Evolutionary conservation across 2,888 invertebrate species (phyloP).

Genomic region (Tenodera sinensis): DNA sequence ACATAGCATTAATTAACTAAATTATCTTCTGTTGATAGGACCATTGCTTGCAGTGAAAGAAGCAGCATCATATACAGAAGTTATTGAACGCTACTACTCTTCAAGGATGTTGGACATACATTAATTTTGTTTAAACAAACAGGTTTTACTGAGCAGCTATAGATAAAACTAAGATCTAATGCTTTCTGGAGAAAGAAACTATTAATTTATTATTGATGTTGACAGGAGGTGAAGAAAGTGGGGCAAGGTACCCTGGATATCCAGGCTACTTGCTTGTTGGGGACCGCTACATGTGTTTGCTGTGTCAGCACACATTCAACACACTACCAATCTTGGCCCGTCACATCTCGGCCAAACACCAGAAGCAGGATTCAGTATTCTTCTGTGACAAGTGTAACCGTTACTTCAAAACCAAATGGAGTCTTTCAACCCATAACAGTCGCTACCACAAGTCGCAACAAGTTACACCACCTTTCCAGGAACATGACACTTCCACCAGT

Average conservation of each 20-base stretch:
- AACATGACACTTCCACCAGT: background rate
- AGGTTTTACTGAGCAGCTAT: background rate
- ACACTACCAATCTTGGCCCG: slow-evolving; percentile 35
- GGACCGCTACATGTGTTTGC: slow-evolving; percentile 24
- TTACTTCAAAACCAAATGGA: slow-evolving; percentile 42
- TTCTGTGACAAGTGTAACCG: slow-evolving; percentile 40
- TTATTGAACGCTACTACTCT: background rate
- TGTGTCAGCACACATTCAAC: slow-evolving; percentile 27
- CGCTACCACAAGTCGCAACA: slow-evolving; percentile 37
- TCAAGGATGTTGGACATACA: too few species aligned
- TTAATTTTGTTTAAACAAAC: background rate
- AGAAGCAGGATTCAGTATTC: slow-evolving; percentile 37
- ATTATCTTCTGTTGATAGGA: background rate
- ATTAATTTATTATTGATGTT: background rate
- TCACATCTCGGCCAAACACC: slow-evolving; percentile 40
- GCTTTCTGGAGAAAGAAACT: background rate
- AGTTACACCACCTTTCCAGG: background rate
- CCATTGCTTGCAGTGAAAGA: background rate
- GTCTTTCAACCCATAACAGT: slow-evolving; percentile 41
- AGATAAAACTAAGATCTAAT: background rate
- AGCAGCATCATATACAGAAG: background rate
- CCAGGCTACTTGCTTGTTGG: slow-evolving; percentile 16
- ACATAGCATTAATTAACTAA: too few species aligned
- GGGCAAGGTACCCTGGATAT: slow-evolving; percentile 11
- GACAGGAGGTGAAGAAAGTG: slow-evolving; percentile 6